phyloP scores from a whole-genome alignment of 2,888 invertebrate genomes.

The Lepeophtheirus nordmannii region DNA sequence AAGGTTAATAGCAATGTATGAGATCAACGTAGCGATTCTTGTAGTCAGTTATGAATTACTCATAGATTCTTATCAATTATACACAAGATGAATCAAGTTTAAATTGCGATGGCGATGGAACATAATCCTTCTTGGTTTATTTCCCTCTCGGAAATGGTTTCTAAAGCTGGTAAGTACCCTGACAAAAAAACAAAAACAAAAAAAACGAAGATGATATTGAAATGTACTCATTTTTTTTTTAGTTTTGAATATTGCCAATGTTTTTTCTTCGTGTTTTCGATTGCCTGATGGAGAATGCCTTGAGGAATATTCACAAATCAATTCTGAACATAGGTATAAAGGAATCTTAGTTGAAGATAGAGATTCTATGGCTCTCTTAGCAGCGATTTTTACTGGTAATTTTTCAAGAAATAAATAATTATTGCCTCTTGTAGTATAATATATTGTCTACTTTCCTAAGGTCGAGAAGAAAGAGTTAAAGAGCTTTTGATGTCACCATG shows the following conservation, averaged over 20 bases:
- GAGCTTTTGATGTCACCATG: conserved; percentile 15
- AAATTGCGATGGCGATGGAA: neutral
- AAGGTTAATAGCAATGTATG: no score
- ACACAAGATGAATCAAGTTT: neutral
- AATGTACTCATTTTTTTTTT: neutral
- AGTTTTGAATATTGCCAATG: neutral
- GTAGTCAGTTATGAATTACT: no score
- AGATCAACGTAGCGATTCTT: no score
- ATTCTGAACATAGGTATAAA: neutral
- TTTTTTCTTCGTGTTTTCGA: neutral
- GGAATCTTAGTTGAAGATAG: conserved; percentile 6
- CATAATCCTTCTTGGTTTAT: conserved; percentile 1
- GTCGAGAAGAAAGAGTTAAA: conserved; percentile 15
- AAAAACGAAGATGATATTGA: no score
- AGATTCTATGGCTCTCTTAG: conserved; percentile 20
- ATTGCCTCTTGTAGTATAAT: neutral
- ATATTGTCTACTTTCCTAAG: neutral
- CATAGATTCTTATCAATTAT: no score
- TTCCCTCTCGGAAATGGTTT: neutral
- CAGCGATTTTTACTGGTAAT: conserved; percentile 16
- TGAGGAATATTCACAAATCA: neutral
- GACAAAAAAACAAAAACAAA: no score
- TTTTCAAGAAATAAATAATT: neutral
- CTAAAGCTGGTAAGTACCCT: neutral
- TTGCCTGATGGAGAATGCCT: neutral